Base-by-base conservation (phyloP, 2,888 invertebrate species). In the Phalera bucephala region DNA sequence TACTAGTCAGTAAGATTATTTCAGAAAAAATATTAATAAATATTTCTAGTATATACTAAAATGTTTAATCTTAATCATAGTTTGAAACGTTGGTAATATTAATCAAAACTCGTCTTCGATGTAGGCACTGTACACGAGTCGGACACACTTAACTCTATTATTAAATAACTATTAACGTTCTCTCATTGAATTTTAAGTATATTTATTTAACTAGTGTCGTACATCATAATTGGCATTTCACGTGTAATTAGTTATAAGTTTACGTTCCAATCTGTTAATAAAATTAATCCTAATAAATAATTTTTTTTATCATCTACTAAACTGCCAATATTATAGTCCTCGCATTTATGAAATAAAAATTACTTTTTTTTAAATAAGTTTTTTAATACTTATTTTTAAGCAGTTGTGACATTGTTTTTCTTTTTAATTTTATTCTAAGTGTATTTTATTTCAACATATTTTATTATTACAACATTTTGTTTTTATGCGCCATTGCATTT, bases 1-100 rank as follows among this genome's bases (percentile, higher is more conserved):
- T 75, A 76, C 81, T 82, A 83, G 85, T 86, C 86, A 85, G 77
- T 85, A 86, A 84, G 84, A 54, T 68, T 73, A 76, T 71, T 73
- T 64, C 63, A 60, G 53, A 48, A 46, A 48, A 52, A 46, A 40
- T 52, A 43, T 47, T 40, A 32, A 42, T 39, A 57, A 49, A 45
- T 38, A 40, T 40, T 46, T 39, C 17, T 43, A 46, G 42, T 43
- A 36, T 21, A 29, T 7, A 9, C 15, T 26, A 42, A 36, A 39
- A 11, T 48, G 49, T 54, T 59, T 57, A 60, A 50, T 48, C 36
- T 27, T 56, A 43, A 48, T 28, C 38, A 42, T 51, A 57, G 29
- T 38, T 44, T 56, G 31, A 43, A 41, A 44, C 40, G 38, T 50
- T 49, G 27, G 36, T 44, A 49, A 45, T 40, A 31, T 43, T 36